Percentiles rank a stretch among this genome's conserved stretches.
Conservation (phyloP, 1,140 invertebrate genomes). For the Sitophilus oryzae region DNA sequence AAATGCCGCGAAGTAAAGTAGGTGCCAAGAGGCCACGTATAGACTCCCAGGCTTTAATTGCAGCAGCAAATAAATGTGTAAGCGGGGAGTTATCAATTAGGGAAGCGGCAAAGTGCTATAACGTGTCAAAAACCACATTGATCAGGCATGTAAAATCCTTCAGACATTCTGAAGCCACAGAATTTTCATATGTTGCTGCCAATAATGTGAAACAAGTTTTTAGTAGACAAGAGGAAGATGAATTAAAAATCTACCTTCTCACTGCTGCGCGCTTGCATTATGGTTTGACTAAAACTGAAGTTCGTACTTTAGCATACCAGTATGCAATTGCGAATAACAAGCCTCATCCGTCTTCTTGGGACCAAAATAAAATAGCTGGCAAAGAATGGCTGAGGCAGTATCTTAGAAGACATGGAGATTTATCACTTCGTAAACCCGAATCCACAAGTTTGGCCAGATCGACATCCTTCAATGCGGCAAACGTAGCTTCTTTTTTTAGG, state of each 20-base stretch:
- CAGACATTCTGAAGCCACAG: too few relatives aligned
- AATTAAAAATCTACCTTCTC: constrained; percentile 1
- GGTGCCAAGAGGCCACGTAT: not conserved
- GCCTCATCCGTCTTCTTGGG: constrained; percentile 1
- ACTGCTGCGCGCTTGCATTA: constrained; percentile 18
- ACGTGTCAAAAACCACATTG: too few relatives aligned
- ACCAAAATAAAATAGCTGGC: constrained; percentile 18
- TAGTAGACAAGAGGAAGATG: too few relatives aligned
- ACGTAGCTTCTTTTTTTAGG: constrained; percentile 28
- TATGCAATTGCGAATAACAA: constrained; percentile 18
- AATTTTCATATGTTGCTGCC: too few relatives aligned
- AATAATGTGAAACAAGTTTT: too few relatives aligned
- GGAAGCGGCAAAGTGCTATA: too few relatives aligned
- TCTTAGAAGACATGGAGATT: constrained; percentile 16
- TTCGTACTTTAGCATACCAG: constrained; percentile 20
- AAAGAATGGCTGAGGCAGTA: constrained; percentile 26
- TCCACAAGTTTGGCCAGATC: constrained; percentile 26
- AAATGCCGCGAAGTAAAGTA: not conserved
- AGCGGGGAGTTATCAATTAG: too few relatives aligned
- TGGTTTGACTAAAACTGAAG: constrained; percentile 22
- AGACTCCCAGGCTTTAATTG: constrained; percentile 2
- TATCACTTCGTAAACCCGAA: constrained; percentile 31
- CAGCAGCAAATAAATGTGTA: not conserved
- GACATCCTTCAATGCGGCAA: constrained; percentile 32
- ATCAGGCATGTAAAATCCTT: too few relatives aligned